Conservation (phyloP, 92 coral and sea anemone genomes). For the Bergia sp. region DNA sequence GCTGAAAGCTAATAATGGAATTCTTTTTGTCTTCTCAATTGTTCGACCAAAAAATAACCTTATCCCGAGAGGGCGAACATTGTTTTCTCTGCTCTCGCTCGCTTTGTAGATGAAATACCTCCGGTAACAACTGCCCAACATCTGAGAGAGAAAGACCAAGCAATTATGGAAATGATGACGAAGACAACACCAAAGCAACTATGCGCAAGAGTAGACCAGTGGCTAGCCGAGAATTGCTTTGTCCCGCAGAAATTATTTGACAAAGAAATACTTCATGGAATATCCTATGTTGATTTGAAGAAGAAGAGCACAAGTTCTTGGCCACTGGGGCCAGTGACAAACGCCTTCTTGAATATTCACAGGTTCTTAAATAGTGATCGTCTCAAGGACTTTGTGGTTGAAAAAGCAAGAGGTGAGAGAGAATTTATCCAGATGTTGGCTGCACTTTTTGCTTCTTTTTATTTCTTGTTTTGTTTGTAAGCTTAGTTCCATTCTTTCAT, state of each 20-base stretch:
- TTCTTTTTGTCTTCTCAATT: background rate
- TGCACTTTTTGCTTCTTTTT: background rate
- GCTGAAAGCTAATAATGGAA: background rate
- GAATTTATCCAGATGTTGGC: background rate
- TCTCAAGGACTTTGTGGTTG: background rate
- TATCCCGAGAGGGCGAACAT: slow-evolving; percentile 46
- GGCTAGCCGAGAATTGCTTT: slow-evolving; percentile 4
- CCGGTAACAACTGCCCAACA: slow-evolving; percentile 11
- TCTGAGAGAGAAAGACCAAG: background rate
- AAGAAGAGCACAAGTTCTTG: slow-evolving; percentile 5
- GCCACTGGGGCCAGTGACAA: slow-evolving; percentile 26
- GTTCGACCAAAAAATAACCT: slow-evolving; percentile 9
- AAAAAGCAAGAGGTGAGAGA: slow-evolving; percentile 18
- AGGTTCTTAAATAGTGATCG: slow-evolving; percentile 12
- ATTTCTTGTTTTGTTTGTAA: background rate
- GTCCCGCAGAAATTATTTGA: slow-evolving; percentile 26
- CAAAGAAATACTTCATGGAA: slow-evolving; percentile 23
- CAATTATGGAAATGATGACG: slow-evolving; percentile 23
- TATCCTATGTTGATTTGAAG: slow-evolving; percentile 19
- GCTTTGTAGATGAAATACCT: slow-evolving; percentile 16
- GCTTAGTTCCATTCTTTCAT: background rate
- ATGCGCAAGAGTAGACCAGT: slow-evolving; percentile 13
- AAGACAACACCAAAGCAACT: slow-evolving; percentile 21
- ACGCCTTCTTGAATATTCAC: slow-evolving; percentile 13
- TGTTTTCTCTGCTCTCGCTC: slow-evolving; percentile 43